Percentiles rank a stretch among this genome's conserved stretches.
These are phyloP conservation scores for Panorpa germanica DNA, from an alignment of 2,888 invertebrate genomes.

Conservation along the genomic window DNA sequence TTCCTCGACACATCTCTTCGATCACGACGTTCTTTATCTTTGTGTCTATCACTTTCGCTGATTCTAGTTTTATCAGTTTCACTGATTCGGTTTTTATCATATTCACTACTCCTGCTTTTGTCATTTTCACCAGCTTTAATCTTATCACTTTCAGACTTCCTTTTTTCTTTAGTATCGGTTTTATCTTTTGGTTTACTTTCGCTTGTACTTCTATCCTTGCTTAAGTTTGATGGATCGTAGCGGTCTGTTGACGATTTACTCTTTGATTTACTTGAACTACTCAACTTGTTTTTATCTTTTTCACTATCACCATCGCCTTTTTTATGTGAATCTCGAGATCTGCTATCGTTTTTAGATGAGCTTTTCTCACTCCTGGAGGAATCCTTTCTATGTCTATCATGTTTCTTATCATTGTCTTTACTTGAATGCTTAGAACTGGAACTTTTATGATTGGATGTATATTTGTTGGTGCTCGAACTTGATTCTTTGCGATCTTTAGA, in stretches of 20 bases:
- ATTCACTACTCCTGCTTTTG: constrained; percentile 10
- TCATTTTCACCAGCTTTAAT: constrained; percentile 12
- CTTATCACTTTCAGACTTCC: constrained; percentile 24
- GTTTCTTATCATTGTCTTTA: too few relatives aligned
- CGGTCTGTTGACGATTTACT: too few relatives aligned
- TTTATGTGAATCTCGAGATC: constrained; percentile 9
- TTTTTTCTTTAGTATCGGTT: constrained; percentile 29
- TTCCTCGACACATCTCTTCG: constrained; percentile 24
- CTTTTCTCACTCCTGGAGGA: constrained; percentile 5
- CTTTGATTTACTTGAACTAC: constrained; percentile 25
- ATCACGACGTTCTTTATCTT: constrained; percentile 18
- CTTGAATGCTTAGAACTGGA: too few relatives aligned
- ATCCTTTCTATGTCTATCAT: too few relatives aligned
- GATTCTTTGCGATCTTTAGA: too few relatives aligned
- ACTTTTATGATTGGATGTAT: too few relatives aligned
- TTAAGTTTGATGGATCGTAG: too few relatives aligned
- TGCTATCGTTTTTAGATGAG: constrained; percentile 6
- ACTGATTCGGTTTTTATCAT: constrained; percentile 20
- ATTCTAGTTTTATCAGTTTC: constrained; percentile 24
- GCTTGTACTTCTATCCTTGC: constrained; percentile 29
- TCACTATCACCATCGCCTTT: constrained; percentile 10
- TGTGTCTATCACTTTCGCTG: constrained; percentile 18
- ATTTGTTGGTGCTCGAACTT: too few relatives aligned
- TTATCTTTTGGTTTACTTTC: constrained; percentile 27
- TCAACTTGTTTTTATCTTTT: constrained; percentile 22